phyloP scores from a whole-genome alignment of 2,888 invertebrate genomes.

The Diogma glabrata region DNA sequence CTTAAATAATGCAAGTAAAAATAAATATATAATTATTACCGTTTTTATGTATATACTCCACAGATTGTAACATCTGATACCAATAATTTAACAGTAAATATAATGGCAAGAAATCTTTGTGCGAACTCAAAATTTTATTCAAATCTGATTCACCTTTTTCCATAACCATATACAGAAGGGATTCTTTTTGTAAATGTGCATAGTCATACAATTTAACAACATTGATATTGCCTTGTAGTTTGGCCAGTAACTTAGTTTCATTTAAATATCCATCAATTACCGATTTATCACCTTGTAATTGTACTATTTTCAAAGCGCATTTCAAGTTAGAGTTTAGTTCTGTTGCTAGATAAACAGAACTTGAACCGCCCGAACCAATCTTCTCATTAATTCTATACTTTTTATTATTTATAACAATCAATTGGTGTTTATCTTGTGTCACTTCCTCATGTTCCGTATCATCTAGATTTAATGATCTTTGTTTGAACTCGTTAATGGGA shows the following conservation, averaged over 20 bases:
- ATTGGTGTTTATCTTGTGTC: slow-evolving; percentile 31
- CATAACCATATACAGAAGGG: slow-evolving; percentile 72
- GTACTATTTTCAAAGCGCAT: slow-evolving; percentile 49
- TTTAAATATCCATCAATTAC: slow-evolving; percentile 72
- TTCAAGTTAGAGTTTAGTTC: slow-evolving; percentile 26
- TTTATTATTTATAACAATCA: slow-evolving; percentile 54
- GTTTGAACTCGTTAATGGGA: slow-evolving; percentile 12
- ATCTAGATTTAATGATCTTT: slow-evolving; percentile 13
- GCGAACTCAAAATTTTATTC: slow-evolving; percentile 56
- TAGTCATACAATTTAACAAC: slow-evolving; percentile 78
- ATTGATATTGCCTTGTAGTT: slow-evolving; percentile 68
- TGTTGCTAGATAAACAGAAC: slow-evolving; percentile 53
- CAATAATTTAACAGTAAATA: slow-evolving; percentile 78
- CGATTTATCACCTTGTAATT: slow-evolving; percentile 59
- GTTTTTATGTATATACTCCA: slow-evolving; percentile 78
- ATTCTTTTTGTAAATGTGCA: slow-evolving; percentile 52
- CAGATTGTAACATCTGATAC: slow-evolving; percentile 87
- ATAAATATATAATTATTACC: no score
- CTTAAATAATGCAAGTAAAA: no score
- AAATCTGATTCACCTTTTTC: slow-evolving; percentile 90
- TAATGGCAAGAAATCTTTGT: slow-evolving; percentile 49
- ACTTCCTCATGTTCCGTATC: slow-evolving; percentile 25
- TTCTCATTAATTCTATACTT: slow-evolving; percentile 62
- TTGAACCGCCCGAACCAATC: slow-evolving; percentile 83
- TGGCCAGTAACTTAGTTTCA: slow-evolving; percentile 72